A percentile compares a stretch with the other conserved stretches of the same genome.
phyloP scores from a whole-genome alignment of 2,888 invertebrate genomes.

The Thysanoteuthis rhombus region DNA sequence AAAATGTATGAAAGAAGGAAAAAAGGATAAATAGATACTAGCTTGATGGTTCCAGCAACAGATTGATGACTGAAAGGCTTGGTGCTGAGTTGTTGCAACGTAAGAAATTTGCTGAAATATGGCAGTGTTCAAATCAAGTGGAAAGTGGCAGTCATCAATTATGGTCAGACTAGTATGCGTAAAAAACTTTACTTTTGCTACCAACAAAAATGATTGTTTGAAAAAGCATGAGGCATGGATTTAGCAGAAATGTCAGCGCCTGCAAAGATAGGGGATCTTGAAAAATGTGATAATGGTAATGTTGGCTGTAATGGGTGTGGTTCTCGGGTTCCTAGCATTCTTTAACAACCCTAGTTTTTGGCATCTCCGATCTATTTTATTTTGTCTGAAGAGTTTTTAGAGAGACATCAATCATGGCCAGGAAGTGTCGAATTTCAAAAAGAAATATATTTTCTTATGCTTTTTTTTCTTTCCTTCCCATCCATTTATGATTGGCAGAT shows the following conservation, averaged over 20 bases:
- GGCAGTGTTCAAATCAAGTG: background rate
- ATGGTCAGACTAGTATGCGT: background rate
- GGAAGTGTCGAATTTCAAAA: background rate
- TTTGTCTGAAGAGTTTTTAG: background rate
- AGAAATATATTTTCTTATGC: background rate
- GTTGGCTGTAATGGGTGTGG: background rate
- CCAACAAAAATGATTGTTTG: background rate
- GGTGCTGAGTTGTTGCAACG: background rate
- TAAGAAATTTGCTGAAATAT: background rate
- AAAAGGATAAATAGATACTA: background rate
- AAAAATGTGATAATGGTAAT: background rate
- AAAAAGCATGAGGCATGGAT: background rate
- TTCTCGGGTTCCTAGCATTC: background rate
- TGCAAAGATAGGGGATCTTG: background rate
- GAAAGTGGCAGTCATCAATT: background rate
- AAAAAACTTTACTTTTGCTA: background rate
- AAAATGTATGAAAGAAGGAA: background rate
- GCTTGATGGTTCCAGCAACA: background rate
- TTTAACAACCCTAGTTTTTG: background rate
- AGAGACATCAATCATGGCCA: background rate
- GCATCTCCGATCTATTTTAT: background rate
- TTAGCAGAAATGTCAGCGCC: background rate
- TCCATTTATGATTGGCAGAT: slow-evolving; percentile 12
- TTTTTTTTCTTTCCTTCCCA: background rate
- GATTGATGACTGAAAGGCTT: background rate